Evolutionary conservation across 2,888 invertebrate genomes (phyloP).

Genomic region (Sialis fuliginosa): DNA sequence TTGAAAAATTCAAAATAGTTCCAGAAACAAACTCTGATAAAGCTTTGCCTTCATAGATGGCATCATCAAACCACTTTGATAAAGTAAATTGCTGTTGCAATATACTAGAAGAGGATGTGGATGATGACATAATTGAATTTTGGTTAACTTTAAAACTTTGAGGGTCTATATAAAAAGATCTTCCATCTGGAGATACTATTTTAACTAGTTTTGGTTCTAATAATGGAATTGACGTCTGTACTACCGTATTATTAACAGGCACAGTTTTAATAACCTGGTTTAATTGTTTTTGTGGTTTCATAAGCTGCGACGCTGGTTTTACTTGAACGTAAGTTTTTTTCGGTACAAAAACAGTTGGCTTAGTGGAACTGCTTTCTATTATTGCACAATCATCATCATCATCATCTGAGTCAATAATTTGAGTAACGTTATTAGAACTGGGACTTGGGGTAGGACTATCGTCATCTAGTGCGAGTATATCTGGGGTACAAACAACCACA

Average conservation of each 20-base stretch:
- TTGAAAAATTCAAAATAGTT: no score
- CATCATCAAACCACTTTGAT: neutral
- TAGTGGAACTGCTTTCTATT: slow-evolving; percentile 1
- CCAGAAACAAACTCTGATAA: neutral
- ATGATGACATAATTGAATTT: neutral
- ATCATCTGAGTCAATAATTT: no score
- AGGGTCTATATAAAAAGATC: slow-evolving; percentile 3
- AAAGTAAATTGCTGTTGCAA: neutral
- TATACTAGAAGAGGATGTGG: neutral
- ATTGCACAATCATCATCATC: neutral
- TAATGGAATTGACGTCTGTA: neutral
- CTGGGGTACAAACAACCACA: slow-evolving; percentile 32
- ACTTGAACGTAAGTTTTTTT: slow-evolving; percentile 15
- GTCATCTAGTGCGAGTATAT: slow-evolving; percentile 2
- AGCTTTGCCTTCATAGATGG: neutral
- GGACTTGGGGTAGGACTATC: slow-evolving; percentile 1
- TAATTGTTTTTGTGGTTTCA: neutral
- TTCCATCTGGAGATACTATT: slow-evolving; percentile 2
- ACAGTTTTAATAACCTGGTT: no score
- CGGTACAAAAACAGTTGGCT: neutral
- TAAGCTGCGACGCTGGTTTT: slow-evolving; percentile 15
- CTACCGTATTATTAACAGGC: no score
- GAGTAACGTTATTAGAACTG: no score
- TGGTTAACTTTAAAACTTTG: neutral
- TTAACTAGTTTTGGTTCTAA: neutral